A percentile compares a stretch with the other conserved stretches of the same genome.
Evolutionary conservation across 2,797 vertebrate genomes (phyloP).

Genomic region (Harpagifer antarcticus): DNA sequence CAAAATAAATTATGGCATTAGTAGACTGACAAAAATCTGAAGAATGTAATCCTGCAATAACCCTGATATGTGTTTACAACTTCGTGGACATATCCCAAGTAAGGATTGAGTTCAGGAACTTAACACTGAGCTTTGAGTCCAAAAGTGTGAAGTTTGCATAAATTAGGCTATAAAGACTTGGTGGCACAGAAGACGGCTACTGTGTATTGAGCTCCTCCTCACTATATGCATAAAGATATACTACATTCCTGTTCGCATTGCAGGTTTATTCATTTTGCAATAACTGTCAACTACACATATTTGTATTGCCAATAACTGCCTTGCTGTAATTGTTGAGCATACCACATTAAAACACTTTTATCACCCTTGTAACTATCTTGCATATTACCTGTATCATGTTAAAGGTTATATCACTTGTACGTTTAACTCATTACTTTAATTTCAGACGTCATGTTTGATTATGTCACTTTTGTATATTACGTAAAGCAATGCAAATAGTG

Average conservation of each 20-base stretch:
- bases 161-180: neutral
- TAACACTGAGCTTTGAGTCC: constrained; percentile 1
- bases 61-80: constrained; percentile 31
- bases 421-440: neutral
- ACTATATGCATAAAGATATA: neutral
- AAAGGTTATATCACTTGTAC: neutral
- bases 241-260: neutral
- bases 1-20: constrained; percentile 1
- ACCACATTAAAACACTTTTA: neutral
- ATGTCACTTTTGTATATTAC: no score
- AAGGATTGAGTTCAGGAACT: constrained; percentile 10
- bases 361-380: neutral
- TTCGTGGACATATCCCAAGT: neutral
- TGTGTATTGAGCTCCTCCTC: neutral
- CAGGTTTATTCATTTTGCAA: no score
- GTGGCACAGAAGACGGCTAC: neutral
- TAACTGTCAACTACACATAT: no score
- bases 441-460: neutral
- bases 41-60: constrained; percentile 34
- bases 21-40: constrained; percentile 32
- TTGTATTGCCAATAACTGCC: neutral
- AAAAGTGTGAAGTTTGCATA: constrained; percentile 3
- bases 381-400: neutral
- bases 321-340: neutral
- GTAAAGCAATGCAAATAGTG: neutral